Base-by-base conservation (phyloP, 2,888 invertebrate species). In the Malthinus flaveolus region DNA sequence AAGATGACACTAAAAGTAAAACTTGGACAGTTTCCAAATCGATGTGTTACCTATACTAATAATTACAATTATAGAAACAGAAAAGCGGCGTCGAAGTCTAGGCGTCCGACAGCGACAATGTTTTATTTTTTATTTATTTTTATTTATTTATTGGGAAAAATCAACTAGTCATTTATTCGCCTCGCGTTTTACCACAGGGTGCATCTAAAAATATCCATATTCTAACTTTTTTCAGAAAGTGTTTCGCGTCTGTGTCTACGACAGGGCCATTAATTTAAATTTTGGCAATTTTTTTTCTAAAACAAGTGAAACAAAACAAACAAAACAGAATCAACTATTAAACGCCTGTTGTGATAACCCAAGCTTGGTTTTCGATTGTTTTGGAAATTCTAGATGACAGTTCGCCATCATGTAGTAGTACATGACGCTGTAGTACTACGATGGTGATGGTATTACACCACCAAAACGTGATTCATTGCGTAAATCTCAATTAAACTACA, bases 1-100 rank as follows among this genome's bases (percentile, higher is more conserved):
- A 23, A 23, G 23, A 5, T 23, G 23, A 5, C 23, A 31, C 49
- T 23, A 39, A 31, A 37, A 50, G 33, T 31, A 32, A 23, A 32
- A 37, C 15, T 51, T 51, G 51, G 51, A 33, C 23, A 10, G 6
- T 44, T 12, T 51, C 51, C 51, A 51, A 51, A 11, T 34, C 23
- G 15, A 36, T 42, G 33, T 35, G 33, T 51, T 39, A 39, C 50
- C 12, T 39, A 23, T 7, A 50, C 11, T 10, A 23, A 36, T 49
- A 50, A 50, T 32, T 23, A 39, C 50, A 50, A 32, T 39, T 31
- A 50, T 50, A 39, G 37, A 31, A 42, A 44, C 34, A 51, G 51
- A 33, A 33, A 44, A n/a, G n/a, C 51, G 51, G 33, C 51, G 32
- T 39, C 51, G 32, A 32, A n/a, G 50, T 42, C 33, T 33, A 23